Conservation (phyloP, 2,797 vertebrate species). For the Acanthiza pusilla region DNA sequence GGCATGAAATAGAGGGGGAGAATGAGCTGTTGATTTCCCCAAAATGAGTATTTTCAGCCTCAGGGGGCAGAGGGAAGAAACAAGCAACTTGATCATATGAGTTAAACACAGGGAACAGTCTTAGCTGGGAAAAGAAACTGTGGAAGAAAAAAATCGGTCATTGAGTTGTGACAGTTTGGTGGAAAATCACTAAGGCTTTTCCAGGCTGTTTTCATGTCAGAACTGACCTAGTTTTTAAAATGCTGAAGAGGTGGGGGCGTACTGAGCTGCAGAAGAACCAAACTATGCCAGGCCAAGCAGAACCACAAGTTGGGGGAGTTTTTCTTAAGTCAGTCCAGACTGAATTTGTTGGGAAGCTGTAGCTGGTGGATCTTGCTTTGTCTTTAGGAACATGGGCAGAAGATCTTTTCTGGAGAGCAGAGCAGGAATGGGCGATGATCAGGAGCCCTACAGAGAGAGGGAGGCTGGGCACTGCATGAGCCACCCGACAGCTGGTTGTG, state of each 20-base stretch:
- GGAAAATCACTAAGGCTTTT: constrained; percentile 34
- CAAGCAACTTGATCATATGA: background rate
- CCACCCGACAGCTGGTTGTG: background rate
- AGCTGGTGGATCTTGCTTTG: background rate
- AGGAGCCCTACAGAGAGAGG: background rate
- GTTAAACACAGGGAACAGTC: background rate
- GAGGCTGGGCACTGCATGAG: background rate
- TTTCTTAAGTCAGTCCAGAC: background rate
- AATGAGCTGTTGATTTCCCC: background rate
- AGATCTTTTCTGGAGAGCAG: background rate
- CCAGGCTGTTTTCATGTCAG: background rate
- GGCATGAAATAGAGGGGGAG: background rate
- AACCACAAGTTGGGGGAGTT: background rate
- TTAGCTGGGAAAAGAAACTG: background rate
- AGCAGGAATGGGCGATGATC: background rate
- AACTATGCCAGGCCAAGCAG: background rate
- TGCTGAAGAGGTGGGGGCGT: background rate
- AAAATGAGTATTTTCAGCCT: background rate
- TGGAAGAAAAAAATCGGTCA: background rate
- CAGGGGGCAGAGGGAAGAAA: background rate
- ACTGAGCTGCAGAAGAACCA: background rate
- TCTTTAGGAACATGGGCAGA: background rate
- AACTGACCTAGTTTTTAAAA: constrained; percentile 39
- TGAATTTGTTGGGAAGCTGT: background rate
- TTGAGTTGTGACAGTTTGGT: background rate